Evolutionary conservation across 1,140 invertebrate genomes (phyloP).

Genomic region (Ostrea denselamellosa): DNA sequence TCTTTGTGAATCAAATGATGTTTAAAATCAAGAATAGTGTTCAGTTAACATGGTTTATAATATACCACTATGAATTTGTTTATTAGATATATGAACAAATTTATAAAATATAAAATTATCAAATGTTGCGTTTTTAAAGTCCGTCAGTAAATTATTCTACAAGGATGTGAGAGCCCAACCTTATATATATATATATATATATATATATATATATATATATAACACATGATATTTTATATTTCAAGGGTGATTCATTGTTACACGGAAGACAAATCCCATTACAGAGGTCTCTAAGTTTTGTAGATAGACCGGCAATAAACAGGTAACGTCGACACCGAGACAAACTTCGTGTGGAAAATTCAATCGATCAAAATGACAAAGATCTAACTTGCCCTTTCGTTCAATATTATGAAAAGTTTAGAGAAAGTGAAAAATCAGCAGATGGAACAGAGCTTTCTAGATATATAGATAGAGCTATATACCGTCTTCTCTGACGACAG

Average conservation of each 20-base stretch:
- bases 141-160: too few relatives aligned
- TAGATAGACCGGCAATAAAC: neutral
- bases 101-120: too few relatives aligned
- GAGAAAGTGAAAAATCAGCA: neutral
- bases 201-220: too few relatives aligned
- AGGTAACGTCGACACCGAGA: neutral
- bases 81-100: too few relatives aligned
- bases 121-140: too few relatives aligned
- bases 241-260: constrained; percentile 59
- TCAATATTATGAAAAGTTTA: neutral
- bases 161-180: too few relatives aligned
- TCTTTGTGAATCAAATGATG: too few relatives aligned
- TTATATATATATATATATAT: too few relatives aligned
- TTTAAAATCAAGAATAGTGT: too few relatives aligned
- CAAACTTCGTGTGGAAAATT: neutral
- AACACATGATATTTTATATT: too few relatives aligned
- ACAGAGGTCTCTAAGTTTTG: constrained; percentile 53
- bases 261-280: constrained; percentile 60
- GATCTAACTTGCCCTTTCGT: neutral
- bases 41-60: too few relatives aligned
- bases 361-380: neutral
- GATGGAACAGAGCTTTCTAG: neutral
- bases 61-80: too few relatives aligned
- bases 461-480: neutral
- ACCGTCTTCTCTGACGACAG: neutral